Base-by-base conservation (phyloP, 2,797 vertebrate species). In the Lithobates sylvaticus region DNA sequence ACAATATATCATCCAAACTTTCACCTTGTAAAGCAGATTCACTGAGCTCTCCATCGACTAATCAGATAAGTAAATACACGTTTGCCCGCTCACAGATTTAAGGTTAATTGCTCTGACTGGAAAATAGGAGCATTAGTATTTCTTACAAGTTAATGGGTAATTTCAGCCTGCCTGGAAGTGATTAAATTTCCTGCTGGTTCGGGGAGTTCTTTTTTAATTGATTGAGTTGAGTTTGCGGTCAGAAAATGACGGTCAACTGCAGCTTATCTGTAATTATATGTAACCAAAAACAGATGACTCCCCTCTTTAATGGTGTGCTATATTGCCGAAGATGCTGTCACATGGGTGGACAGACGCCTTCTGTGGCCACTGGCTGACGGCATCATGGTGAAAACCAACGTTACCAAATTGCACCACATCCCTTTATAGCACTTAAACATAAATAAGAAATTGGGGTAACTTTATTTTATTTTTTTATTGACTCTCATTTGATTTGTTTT, bases 261-360 rank as follows among this genome's bases (percentile, higher is more conserved):
- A 92, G 92, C 92, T 95, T 95, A 95, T 95, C 94, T 95, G 27
- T 94, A 95, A 95, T 95, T 94, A 93, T 91, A 89, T 91, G 90
- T 94, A 94, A 94, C 91, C 93, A 91, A 92, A 94, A 91, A 88
- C 95, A 96, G 93, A 91, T 89, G 89, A 91, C 89, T 89, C 89
- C 88, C 86, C 89, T 91, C 87, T 58, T 88, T 93, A 92, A 91
- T 87, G 76, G 88, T 85, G 84, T 90, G 89, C 88, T 91, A 85
- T 70, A 93, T 88, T 90, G 89, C 83, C 78, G 85, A 78, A 32
- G 5, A 61, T 89, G 27, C 74, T 88, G 84, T 88, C 89, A 90
- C 88, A 81, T 91, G 88, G 87, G 44, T 89, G 81, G 85, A 81
- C 87, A 83, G 21, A 82, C 73, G 81, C 82, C 87, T 79, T 84